Evolutionary conservation across 2,113 vertebrate species (phyloP), one percentile per base, ranked within the genome.

Genomic region (Varanus salvator): DNA sequence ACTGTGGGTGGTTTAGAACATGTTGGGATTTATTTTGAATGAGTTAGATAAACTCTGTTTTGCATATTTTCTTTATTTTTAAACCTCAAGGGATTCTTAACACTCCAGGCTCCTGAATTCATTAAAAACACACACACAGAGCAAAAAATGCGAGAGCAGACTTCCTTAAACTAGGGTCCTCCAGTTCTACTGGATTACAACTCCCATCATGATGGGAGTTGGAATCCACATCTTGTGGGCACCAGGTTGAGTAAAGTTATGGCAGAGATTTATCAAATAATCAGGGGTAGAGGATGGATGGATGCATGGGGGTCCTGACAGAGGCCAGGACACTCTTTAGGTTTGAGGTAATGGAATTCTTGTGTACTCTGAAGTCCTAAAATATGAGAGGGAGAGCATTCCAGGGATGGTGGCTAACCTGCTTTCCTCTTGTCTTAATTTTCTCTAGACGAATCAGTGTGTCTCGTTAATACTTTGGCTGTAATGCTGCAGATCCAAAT

Each of bases 401-500:
- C 29, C 17, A 74, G 85, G 19, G 17, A 14, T 29, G 72, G n/a
- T 12, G 11, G 17, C 54, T 86, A 44, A 31, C 27, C 29, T 19
- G 7, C 34, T 64, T 2, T 84, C 86, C 77, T 89, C 44, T 57
- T 77, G 0, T 34, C 19, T 6, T 64, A 71, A 87, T 6, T 29
- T 44, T 19, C 17, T 74, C 1, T 21, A 60, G 17, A 89, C 83
- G 27, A 85, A 77, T 44, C 25, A 68, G 82, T 66, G 15, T 44
- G 2, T 74, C 66, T 74, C 68, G 86, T 12, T 44, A 19, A 4
- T 31, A 5, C 14, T 21, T n/a, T 29, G 1, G 80, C 74, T 27
- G 60, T 71, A 23, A 17, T 66, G 68, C 88, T 86, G 87, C 71
- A 87, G 7, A 78, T 72, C 86, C 84, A 90, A 71, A 88, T 87